phyloP scores from a whole-genome alignment of 2,113 vertebrate species.

The Variabilichromis moorii region DNA sequence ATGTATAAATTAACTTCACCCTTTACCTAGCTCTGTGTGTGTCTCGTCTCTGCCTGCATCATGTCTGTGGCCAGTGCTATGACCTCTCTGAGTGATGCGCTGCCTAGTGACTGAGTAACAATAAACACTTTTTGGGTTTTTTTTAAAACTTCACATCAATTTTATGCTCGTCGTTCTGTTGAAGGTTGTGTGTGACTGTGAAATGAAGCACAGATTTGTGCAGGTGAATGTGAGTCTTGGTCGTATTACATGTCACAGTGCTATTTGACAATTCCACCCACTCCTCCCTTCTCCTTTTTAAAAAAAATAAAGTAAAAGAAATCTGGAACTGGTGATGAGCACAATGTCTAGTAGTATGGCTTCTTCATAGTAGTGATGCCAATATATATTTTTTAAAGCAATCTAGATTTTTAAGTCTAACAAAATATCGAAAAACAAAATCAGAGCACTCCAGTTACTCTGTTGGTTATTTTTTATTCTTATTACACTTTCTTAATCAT shows the following conservation, averaged over 20 bases:
- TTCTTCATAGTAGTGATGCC: background rate
- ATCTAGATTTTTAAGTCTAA: background rate
- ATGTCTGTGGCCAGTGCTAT: conserved; percentile 70
- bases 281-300: background rate
- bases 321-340: background rate
- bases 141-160: conserved; percentile 52
- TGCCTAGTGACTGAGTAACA: conserved; percentile 61
- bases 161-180: background rate
- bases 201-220: background rate
- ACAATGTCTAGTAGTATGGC: background rate
- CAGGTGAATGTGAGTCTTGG: background rate
- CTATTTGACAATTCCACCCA: background rate
- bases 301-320: background rate
- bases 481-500: background rate
- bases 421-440: background rate
- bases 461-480: background rate
- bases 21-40: conserved; percentile 15
- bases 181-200: background rate
- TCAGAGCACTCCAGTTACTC: background rate
- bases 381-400: background rate
- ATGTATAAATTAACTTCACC: background rate
- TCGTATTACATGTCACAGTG: conserved; percentile 19
- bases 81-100: conserved; percentile 88
- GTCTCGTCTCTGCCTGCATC: conserved; percentile 4
- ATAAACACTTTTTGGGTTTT: conserved; percentile 63